A percentile compares a stretch with the other conserved stretches of the same genome.
These are phyloP conservation scores for Cydia fagiglandana DNA, from an alignment of 1,140 invertebrate genomes.

Conservation along the genomic window DNA sequence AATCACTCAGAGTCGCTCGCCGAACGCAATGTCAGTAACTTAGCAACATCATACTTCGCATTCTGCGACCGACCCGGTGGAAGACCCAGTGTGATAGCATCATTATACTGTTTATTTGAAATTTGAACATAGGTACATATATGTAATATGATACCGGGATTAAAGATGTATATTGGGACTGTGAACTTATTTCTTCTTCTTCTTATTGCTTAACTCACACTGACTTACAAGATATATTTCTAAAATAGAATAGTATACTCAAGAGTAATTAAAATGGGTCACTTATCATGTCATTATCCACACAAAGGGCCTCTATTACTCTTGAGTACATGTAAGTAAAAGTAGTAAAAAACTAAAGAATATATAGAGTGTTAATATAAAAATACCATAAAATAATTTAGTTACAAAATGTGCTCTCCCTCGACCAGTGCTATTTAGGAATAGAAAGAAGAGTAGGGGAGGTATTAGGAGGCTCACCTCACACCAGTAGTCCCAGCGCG, in stretches of 20 bases:
- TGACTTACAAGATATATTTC: not conserved
- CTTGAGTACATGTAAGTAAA: not conserved
- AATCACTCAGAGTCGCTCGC: too few relatives aligned
- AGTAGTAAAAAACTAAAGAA: not conserved
- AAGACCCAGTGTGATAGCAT: too few relatives aligned
- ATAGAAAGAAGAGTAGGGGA: conserved; percentile 22
- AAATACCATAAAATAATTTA: conserved; percentile 5
- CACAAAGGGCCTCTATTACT: not conserved
- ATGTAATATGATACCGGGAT: not conserved
- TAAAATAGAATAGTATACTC: not conserved
- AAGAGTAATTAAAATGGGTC: not conserved
- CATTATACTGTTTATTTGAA: not conserved
- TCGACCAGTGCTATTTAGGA: conserved; percentile 39
- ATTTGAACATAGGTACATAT: too few relatives aligned
- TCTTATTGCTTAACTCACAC: not conserved
- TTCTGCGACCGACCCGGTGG: too few relatives aligned
- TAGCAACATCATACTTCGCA: too few relatives aligned
- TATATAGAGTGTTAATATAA: not conserved
- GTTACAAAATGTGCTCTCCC: conserved; percentile 38
- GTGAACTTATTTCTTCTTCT: not conserved
- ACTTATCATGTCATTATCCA: not conserved
- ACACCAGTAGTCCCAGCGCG: conserved; percentile 96
- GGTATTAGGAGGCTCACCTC: conserved; percentile 84
- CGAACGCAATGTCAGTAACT: too few relatives aligned
- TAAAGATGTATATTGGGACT: not conserved